Conservation (phyloP, 2,888 invertebrate genomes). For the Malthinus seriepunctatus region DNA sequence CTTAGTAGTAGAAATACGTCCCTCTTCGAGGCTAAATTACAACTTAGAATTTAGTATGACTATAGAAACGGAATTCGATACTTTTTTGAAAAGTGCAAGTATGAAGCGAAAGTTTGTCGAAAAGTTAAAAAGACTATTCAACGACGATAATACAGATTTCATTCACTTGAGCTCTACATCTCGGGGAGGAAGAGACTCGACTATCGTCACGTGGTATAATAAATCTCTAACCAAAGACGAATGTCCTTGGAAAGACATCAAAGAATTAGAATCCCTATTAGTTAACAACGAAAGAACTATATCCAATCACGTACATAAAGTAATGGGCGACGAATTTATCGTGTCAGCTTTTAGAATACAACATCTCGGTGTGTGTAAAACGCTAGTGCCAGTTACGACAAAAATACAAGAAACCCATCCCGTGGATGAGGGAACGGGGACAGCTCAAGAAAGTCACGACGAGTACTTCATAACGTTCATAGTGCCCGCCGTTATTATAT, state of each 20-base stretch:
- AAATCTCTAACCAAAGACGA: conserved; percentile 71
- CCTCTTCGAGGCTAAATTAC: conserved; percentile 65
- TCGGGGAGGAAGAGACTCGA: conserved; percentile 58
- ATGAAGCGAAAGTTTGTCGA: conserved; percentile 82
- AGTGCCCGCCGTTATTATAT: conserved; percentile 85
- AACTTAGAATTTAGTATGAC: conserved; percentile 83
- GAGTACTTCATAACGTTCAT: conserved; percentile 82
- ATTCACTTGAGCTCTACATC: conserved; percentile 75
- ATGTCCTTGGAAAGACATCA: conserved; percentile 81
- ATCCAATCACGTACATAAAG: conserved; percentile 63
- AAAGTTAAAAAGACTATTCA: conserved; percentile 74
- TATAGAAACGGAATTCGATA: conserved; percentile 69
- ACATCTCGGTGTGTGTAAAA: conserved; percentile 63
- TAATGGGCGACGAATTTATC: conserved; percentile 73
- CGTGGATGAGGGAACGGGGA: conserved; percentile 50
- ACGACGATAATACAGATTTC: conserved; percentile 71
- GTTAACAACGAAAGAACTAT: conserved; percentile 64
- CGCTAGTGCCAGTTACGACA: conserved; percentile 38
- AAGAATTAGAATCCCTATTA: conserved; percentile 70
- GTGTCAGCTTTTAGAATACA: conserved; percentile 67
- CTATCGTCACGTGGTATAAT: conserved; percentile 80
- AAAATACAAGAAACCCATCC: conserved; percentile 46
- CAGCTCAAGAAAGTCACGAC: conserved; percentile 57
- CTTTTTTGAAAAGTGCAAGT: conserved; percentile 70
- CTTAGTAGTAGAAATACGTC: conserved; percentile 73